These are phyloP conservation scores for Zaprionus obscuricornis DNA, from an alignment of 2,888 invertebrate genomes.

Conservation along the genomic window DNA sequence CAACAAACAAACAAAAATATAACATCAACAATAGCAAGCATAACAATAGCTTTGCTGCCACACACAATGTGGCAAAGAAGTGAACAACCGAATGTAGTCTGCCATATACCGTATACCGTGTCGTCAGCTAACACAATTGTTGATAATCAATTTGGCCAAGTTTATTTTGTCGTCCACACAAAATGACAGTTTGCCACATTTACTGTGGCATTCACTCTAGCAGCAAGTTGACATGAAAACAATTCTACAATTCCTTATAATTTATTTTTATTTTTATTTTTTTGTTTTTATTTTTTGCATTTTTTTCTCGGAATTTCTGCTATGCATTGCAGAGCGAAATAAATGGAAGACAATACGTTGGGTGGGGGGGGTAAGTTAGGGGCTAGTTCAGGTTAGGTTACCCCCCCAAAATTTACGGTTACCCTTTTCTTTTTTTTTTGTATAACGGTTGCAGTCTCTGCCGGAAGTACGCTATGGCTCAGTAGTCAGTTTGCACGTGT, in stretches of 20 bases:
- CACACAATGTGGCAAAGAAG: slow-evolving; percentile 42
- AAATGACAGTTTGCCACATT: slow-evolving; percentile 56
- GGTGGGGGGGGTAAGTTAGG: too few relatives aligned
- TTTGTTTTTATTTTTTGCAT: neutral
- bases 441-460: slow-evolving; percentile 8
- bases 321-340: slow-evolving; percentile 28
- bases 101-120: slow-evolving; percentile 18
- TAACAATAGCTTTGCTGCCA: slow-evolving; percentile 28
- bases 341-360: neutral
- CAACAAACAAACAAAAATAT: neutral
- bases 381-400: too few relatives aligned
- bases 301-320: slow-evolving; percentile 57
- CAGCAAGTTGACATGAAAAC: slow-evolving; percentile 75
- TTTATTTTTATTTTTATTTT: too few relatives aligned
- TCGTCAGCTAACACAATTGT: slow-evolving; percentile 24
- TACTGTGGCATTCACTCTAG: too few relatives aligned
- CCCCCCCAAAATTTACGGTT: slow-evolving; percentile 65
- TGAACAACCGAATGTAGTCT: slow-evolving; percentile 56
- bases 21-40: neutral
- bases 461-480: slow-evolving; percentile 32
- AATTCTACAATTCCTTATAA: slow-evolving; percentile 5
- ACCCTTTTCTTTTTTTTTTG: slow-evolving; percentile 17
- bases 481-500: slow-evolving; percentile 65
- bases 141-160: slow-evolving; percentile 73
- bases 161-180: slow-evolving; percentile 43